These are phyloP conservation scores for Ispidina lecontei DNA, from an alignment of 2,797 vertebrate species.

Conservation along the genomic window DNA sequence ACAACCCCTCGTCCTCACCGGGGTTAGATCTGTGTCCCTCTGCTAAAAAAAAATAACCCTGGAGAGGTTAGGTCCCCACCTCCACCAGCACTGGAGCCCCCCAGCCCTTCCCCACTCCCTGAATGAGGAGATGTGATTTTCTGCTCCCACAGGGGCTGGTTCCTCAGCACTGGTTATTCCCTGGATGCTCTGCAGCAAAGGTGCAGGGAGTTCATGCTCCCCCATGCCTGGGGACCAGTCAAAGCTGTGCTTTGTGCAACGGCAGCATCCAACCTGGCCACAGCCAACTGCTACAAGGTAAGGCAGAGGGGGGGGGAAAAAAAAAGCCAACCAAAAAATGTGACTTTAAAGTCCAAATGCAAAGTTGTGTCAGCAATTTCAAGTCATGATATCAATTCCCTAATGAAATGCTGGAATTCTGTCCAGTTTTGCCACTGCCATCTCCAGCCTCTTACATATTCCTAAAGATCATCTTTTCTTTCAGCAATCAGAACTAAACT, in stretches of 20 bases:
- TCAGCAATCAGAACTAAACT: background rate
- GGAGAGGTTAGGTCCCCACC: background rate
- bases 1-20: background rate
- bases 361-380: background rate
- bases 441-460: background rate
- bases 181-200: background rate
- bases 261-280: fast-evolving
- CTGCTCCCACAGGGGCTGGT: background rate
- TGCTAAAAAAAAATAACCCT: background rate
- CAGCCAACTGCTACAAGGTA: background rate
- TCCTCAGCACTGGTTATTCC: background rate
- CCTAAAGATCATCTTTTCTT: background rate
- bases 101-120: background rate
- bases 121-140: fast-evolving
- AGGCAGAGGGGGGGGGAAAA: background rate
- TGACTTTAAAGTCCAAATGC: background rate
- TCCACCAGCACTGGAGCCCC: background rate
- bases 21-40: background rate
- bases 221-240: background rate
- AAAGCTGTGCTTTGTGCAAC: background rate
- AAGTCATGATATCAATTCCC: background rate
- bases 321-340: background rate
- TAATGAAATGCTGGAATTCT: background rate
- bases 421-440: background rate
- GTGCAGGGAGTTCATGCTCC: background rate